Percentiles rank a stretch among this genome's conserved stretches.
Evolutionary conservation across 2,888 invertebrate genomes (phyloP).

Genomic region (Eupithecia centaureata): DNA sequence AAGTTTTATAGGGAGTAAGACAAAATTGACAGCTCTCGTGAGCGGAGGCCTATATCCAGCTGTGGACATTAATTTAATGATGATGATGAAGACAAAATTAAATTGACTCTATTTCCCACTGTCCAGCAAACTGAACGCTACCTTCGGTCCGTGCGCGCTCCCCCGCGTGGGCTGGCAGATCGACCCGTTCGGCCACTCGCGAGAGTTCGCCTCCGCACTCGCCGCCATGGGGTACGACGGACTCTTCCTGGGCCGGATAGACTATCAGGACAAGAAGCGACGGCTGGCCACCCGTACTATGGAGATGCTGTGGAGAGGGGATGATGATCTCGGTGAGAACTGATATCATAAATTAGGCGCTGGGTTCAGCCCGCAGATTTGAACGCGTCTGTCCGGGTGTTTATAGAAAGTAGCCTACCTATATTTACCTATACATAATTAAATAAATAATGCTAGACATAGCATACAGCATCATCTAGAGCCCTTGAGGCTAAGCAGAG

Average conservation of each 20-base stretch:
- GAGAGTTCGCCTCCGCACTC: constrained; percentile 92
- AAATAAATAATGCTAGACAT: too few species aligned
- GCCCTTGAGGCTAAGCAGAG: too few species aligned
- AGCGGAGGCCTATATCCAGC: too few species aligned
- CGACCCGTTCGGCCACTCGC: constrained; percentile 94
- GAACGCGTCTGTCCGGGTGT: too few species aligned
- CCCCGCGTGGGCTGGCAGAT: constrained; percentile 92
- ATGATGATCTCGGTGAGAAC: constrained; percentile 86
- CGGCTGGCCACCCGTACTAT: constrained; percentile 85
- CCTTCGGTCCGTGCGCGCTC: constrained; percentile 88
- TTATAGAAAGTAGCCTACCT: too few species aligned
- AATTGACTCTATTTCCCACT: not conserved
- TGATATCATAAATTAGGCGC: not conserved
- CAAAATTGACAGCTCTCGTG: too few species aligned
- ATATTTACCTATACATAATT: too few species aligned
- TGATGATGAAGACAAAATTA: too few species aligned
- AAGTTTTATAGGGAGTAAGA: too few species aligned
- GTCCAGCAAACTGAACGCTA: constrained; percentile 84
- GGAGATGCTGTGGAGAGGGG: constrained; percentile 94
- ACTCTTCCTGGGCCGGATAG: constrained; percentile 92
- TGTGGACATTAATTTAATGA: too few species aligned
- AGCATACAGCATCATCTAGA: too few species aligned
- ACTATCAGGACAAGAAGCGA: constrained; percentile 90
- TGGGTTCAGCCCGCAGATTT: not conserved
- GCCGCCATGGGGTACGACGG: constrained; percentile 94